Evolutionary conservation across 2,113 vertebrate species (phyloP).

Genomic region (Natator depressus): DNA sequence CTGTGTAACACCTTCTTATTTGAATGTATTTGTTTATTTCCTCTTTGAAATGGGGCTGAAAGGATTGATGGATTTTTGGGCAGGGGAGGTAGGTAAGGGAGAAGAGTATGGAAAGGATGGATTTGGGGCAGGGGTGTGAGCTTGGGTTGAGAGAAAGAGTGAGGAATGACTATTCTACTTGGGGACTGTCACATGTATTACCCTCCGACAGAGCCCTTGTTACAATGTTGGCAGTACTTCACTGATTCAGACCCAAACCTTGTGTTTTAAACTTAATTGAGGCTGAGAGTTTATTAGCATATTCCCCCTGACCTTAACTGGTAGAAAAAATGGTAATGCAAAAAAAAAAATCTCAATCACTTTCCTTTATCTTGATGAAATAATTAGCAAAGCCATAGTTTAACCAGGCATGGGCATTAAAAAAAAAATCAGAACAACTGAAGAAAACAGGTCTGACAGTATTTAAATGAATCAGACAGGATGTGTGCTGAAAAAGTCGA

Average conservation of each 20-base stretch:
- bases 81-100: background rate
- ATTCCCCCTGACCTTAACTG: background rate
- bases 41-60: background rate
- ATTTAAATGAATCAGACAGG: constrained; percentile 45
- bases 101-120: background rate
- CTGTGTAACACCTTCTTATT: background rate
- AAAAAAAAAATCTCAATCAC: background rate
- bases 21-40: background rate
- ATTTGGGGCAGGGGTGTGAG: background rate
- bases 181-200: background rate
- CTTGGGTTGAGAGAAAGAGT: background rate
- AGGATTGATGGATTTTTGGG: background rate
- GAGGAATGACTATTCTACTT: background rate
- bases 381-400: constrained; percentile 38
- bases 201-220: background rate
- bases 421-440: background rate
- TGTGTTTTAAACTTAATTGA: constrained; percentile 36
- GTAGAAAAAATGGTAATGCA: constrained; percentile 14
- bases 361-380: constrained; percentile 43
- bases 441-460: constrained; percentile 36
- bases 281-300: constrained; percentile 32
- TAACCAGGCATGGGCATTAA: constrained; percentile 12
- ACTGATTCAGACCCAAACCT: background rate
- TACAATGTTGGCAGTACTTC: background rate
- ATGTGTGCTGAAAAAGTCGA: constrained; percentile 36